Evolutionary conservation across 2,797 vertebrate species (phyloP), one percentile per base, ranked within the genome.

Genomic region (Coccyzus lansbergi): DNA sequence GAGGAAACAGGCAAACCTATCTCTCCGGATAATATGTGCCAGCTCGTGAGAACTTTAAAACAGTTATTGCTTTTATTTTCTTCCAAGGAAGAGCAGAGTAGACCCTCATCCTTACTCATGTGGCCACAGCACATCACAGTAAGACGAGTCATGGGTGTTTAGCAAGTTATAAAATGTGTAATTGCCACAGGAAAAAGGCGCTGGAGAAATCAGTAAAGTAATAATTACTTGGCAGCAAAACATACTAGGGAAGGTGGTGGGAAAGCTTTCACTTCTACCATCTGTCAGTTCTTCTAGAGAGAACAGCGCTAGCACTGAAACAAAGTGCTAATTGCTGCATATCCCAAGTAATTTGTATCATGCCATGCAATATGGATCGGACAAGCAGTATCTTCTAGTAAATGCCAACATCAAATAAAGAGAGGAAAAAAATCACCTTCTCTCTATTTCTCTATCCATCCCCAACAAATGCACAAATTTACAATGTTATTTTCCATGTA

Each of bases 311-410:
- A 95, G 93, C 83, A 53, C 92, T 10, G n/a, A 82, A 92, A 82
- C 81, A 31, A 3, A 95, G 87, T 12, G 93, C 87, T 93, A 94
- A 93, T 91, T 94, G 82, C 90, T 94, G 76, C 83, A 55, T 29
- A 88, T 94, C 94, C 93, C 94, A 96, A 94, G 96, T 95, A 96
- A 93, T 95, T 96, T 91, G 86, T 90, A 94, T 93, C 92, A 80
- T 86, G 92, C 82, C 81, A 84, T n/a, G 86, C 92, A 92, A 92
- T 83, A 86, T 28, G 82, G 81, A 91, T 84, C 2, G 33, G 93
- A 92, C 89, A 93, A 92, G 90, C 78, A 91, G 52, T 34, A 92
- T 78, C 60, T 90, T 86, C 92, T 89, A 94, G 52, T 78, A 86
- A 95, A 96, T 88, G 88, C 86, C 95, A 96, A 92, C 91, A 92